phyloP scores from a whole-genome alignment of 2,888 invertebrate species.

The Steinernema scapterisci region DNA sequence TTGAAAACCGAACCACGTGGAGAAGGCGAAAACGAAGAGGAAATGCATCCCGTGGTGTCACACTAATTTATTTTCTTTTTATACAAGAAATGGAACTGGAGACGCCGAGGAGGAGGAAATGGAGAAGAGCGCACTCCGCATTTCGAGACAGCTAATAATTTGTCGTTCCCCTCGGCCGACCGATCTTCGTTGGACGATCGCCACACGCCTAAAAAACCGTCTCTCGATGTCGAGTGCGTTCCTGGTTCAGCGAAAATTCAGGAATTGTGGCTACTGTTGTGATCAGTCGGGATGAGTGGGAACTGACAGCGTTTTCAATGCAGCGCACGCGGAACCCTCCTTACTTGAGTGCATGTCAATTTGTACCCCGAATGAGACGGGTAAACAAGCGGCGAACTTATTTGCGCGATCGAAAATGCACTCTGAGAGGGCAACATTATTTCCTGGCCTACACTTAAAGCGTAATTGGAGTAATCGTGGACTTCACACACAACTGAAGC shows the following conservation, averaged over 20 bases:
- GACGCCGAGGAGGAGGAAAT: neutral
- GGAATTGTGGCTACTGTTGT: neutral
- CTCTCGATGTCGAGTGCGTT: neutral
- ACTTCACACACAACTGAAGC: neutral
- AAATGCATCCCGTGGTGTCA: neutral
- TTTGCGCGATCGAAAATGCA: neutral
- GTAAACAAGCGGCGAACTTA: neutral
- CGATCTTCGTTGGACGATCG: slow-evolving; percentile 11
- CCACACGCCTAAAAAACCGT: slow-evolving; percentile 6
- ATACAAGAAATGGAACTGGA: too few relatives aligned
- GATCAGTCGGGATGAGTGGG: neutral
- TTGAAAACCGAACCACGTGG: too few relatives aligned
- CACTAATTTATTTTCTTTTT: slow-evolving; percentile 11
- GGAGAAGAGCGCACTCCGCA: slow-evolving; percentile 24
- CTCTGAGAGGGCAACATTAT: slow-evolving; percentile 2
- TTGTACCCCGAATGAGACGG: neutral
- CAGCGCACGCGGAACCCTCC: too few relatives aligned
- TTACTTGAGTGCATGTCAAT: too few relatives aligned
- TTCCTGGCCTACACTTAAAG: slow-evolving; percentile 14
- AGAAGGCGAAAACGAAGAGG: too few relatives aligned
- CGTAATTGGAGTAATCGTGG: slow-evolving; percentile 20
- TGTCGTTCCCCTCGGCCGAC: neutral
- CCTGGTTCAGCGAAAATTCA: slow-evolving; percentile 4
- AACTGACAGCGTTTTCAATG: too few relatives aligned
- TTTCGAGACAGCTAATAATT: slow-evolving; percentile 5